A percentile compares a stretch with the other conserved stretches of the same genome.
Conservation (phyloP, 2,888 invertebrate genomes). For the Acronicta psi region DNA sequence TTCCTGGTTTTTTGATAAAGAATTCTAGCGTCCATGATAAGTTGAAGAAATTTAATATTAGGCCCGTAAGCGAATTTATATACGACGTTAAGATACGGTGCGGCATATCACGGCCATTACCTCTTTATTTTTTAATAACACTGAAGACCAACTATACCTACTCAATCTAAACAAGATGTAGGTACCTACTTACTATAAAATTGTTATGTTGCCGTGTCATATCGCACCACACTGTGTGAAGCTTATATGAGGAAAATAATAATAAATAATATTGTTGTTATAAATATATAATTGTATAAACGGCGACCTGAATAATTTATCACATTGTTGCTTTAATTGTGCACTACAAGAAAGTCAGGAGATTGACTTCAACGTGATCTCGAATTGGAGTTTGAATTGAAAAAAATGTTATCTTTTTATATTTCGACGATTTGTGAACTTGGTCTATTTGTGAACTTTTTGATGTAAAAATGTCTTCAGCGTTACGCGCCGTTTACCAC, state of each 20-base stretch:
- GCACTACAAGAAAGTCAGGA: conserved; percentile 80
- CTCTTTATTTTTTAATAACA: conserved; percentile 4
- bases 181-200: not conserved
- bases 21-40: conserved; percentile 34
- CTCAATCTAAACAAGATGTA: not conserved
- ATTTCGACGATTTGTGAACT: conserved; percentile 38
- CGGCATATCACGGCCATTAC: conserved; percentile 18
- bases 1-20: conserved; percentile 13
- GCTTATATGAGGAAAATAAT: conserved; percentile 54
- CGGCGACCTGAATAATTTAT: conserved; percentile 77
- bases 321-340: conserved; percentile 82
- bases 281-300: conserved; percentile 53
- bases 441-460: conserved; percentile 19
- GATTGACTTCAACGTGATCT: conserved; percentile 83
- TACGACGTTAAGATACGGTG: conserved; percentile 17
- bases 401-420: conserved; percentile 60
- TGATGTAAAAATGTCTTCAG: conserved; percentile 19
- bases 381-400: conserved; percentile 80
- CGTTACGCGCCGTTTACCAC: conserved; percentile 41
- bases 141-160: not conserved
- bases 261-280: conserved; percentile 58
- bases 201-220: conserved; percentile 17
- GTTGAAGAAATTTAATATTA: conserved; percentile 38
- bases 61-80: conserved; percentile 24
- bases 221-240: conserved; percentile 37